Evolutionary conservation across 1,140 invertebrate species (phyloP), one percentile per base, ranked within the genome.

Genomic region (Harlomillsia oculata): DNA sequence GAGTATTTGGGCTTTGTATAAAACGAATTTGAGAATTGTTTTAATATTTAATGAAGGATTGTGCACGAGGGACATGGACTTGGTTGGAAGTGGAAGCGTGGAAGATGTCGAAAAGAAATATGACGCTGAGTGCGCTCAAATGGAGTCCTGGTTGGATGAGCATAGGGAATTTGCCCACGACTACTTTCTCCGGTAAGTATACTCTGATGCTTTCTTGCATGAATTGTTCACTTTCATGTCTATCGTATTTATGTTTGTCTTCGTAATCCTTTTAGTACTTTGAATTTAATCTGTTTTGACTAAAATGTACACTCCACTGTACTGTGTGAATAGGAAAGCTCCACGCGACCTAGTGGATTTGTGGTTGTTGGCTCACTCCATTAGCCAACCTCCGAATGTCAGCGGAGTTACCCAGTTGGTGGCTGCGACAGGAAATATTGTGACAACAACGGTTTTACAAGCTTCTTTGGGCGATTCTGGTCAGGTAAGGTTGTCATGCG

Each of bases 121-220:
- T 71, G 84, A 89, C 72, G 80, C 84, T 29, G 85, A 90, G 70
- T 87, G 85, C 70, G 84, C 86, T 13, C 78, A 82, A 37, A 87
- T 90, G 72, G 87, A 92, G 72, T 80, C 88, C 57, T 97, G 92
- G 92, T 80, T 97, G 44, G 92, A 97, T 74, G 90, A 95, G 70
- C 90, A 97, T 74, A 89, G 87, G 54, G 87, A 92, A 70, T 97
- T 96, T 72, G 83, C 89, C 53, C 84, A 91, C 68, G 88, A 94
- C 71, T 97, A 96, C 74, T 93, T 96, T 71, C 79, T 93, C 66
- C 87, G 88, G 86, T 90, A 67, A 70, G 68, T 61, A 26, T 45
- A 18, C 1, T 28, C 25, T 21, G 16, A 21, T 25, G 41, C 25
- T 26, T 49, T 21, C 46, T 37, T 37, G 48, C 2, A 18, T 3